Conservation (phyloP, 2,797 vertebrate genomes). For the Acipenser oxyrinchus region DNA sequence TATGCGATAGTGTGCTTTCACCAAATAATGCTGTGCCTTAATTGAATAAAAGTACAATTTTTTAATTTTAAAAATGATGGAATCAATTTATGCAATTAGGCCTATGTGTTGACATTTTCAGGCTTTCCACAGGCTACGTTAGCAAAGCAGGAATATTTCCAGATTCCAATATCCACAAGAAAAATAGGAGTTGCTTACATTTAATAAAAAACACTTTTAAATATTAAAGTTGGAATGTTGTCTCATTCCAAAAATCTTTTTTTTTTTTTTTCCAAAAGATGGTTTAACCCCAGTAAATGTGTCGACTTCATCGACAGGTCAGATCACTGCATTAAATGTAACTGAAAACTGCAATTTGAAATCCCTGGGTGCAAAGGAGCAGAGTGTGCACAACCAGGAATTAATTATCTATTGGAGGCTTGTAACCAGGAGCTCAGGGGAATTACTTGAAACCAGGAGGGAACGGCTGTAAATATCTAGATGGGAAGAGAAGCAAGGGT, state of each 20-base stretch:
- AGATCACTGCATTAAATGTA: conserved; percentile 20
- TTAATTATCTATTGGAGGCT: conserved; percentile 25
- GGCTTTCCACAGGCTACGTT: no score
- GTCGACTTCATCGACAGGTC: conserved; percentile 1
- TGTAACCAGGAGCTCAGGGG: conserved; percentile 13
- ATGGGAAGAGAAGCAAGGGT: conserved; percentile 12
- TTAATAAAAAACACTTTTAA: no score
- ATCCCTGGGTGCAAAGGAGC: conserved; percentile 19
- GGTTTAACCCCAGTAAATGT: neutral
- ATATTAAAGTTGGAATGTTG: no score
- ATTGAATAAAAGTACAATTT: no score
- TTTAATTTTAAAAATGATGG: no score
- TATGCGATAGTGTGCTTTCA: no score
- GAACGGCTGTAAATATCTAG: conserved; percentile 18
- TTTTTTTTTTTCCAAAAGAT: neutral
- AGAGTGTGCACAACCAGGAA: conserved; percentile 12
- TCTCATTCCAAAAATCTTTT: neutral
- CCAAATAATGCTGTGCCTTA: no score
- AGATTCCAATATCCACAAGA: no score
- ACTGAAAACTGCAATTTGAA: conserved; percentile 22
- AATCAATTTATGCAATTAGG: no score
- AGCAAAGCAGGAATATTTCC: no score
- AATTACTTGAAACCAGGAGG: conserved; percentile 18
- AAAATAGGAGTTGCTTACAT: no score
- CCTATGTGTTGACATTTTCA: no score